These are phyloP conservation scores for Pollimyrus isidori DNA, from an alignment of 2,113 vertebrate genomes.

Conservation along the genomic window DNA sequence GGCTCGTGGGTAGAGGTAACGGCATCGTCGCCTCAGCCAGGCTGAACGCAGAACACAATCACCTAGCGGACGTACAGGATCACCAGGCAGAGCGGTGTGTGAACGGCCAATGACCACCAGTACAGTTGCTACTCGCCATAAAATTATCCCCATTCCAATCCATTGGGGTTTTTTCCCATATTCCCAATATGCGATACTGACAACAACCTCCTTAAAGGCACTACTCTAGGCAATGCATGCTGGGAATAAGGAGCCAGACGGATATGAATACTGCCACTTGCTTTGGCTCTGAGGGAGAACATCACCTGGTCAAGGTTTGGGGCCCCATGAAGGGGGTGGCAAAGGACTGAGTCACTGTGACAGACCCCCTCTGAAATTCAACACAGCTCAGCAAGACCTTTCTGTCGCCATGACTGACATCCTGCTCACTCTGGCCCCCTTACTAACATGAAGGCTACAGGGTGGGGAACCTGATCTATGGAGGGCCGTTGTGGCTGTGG, in stretches of 20 bases:
- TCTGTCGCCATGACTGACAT: neutral
- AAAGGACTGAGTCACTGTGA: neutral
- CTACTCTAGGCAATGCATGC: neutral
- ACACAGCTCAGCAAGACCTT: neutral
- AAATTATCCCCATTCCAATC: neutral
- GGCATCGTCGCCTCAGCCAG: neutral
- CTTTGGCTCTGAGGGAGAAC: neutral
- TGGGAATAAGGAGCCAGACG: neutral
- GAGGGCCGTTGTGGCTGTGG: no score
- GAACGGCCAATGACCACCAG: neutral
- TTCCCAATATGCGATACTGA: neutral
- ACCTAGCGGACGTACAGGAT: neutral
- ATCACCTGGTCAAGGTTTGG: neutral
- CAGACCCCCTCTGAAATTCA: neutral
- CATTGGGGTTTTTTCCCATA: neutral
- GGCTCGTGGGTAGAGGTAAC: neutral
- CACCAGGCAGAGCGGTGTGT: neutral
- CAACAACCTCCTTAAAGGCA: neutral
- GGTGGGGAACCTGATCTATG: no score
- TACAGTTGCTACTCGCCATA: neutral
- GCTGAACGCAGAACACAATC: neutral
- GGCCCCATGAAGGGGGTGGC: neutral
- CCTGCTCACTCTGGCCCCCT: neutral
- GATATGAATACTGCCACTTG: neutral
- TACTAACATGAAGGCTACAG: neutral